phyloP scores from a whole-genome alignment of 2,797 vertebrate species.

The Halcyon badia region DNA sequence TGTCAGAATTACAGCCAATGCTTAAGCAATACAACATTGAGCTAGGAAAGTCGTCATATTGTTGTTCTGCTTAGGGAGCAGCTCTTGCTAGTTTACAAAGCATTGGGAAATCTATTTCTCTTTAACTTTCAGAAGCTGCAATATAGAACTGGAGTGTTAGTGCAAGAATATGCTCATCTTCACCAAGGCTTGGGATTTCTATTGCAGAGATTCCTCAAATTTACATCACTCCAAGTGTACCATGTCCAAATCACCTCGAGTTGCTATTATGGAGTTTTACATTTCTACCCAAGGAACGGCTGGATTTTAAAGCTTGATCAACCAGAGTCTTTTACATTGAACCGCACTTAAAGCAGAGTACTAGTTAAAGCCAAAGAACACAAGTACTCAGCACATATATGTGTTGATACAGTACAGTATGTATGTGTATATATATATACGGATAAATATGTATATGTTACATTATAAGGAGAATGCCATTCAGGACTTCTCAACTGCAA shows the following conservation, averaged over 20 bases:
- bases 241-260: slow-evolving; percentile 2
- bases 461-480: slow-evolving; percentile 26
- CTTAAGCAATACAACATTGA: slow-evolving; percentile 43
- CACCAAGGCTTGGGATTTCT: slow-evolving; percentile 41
- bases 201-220: background rate
- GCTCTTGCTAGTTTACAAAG: slow-evolving; percentile 49
- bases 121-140: slow-evolving; percentile 52
- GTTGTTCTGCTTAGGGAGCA: slow-evolving; percentile 42
- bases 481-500: slow-evolving; percentile 30
- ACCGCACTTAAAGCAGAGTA: slow-evolving; percentile 59
- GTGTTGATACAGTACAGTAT: slow-evolving; percentile 57
- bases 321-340: slow-evolving; percentile 33
- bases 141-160: slow-evolving; percentile 32
- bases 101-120: background rate
- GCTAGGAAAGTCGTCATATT: background rate
- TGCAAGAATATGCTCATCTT: slow-evolving; percentile 31
- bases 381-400: slow-evolving; percentile 51
- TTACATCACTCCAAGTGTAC: slow-evolving; percentile 15
- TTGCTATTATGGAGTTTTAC: background rate
- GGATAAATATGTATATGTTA: slow-evolving; percentile 66
- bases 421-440: slow-evolving; percentile 39
- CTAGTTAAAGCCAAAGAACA: slow-evolving; percentile 55
- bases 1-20: slow-evolving; percentile 37
- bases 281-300: slow-evolving; percentile 24
- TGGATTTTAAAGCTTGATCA: slow-evolving; percentile 45